phyloP scores from a whole-genome alignment of 2,113 vertebrate genomes.

The Silurus asotus region DNA sequence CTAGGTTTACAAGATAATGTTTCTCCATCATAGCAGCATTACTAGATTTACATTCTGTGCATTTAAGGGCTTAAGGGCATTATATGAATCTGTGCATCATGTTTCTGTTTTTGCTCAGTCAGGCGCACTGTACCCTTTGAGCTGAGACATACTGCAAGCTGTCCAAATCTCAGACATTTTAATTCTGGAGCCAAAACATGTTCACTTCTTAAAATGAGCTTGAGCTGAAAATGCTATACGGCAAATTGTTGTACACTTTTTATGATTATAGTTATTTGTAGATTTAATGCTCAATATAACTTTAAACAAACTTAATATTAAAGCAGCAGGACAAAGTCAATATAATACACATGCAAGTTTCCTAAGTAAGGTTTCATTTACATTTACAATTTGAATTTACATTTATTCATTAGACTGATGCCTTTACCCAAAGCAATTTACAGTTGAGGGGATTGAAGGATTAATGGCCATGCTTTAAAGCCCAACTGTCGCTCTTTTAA shows the following conservation, averaged over 20 bases:
- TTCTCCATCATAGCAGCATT: conserved; percentile 29
- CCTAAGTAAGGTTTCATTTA: background rate
- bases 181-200: background rate
- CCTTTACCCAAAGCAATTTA: background rate
- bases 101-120: conserved; percentile 29
- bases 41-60: conserved; percentile 46
- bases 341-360: background rate
- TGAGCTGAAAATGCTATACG: background rate
- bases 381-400: background rate
- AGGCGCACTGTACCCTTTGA: background rate
- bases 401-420: background rate
- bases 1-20: background rate
- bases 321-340: background rate
- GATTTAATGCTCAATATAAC: background rate
- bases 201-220: background rate
- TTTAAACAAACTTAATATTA: background rate
- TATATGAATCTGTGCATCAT: conserved; percentile 50
- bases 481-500: background rate
- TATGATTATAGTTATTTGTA: background rate
- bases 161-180: conserved; percentile 10
- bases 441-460: background rate
- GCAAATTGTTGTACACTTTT: background rate
- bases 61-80: background rate
- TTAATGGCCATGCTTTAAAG: background rate
- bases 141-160: background rate